phyloP scores from a whole-genome alignment of 2,113 vertebrate species.

The Psittacula cyanocephala region DNA sequence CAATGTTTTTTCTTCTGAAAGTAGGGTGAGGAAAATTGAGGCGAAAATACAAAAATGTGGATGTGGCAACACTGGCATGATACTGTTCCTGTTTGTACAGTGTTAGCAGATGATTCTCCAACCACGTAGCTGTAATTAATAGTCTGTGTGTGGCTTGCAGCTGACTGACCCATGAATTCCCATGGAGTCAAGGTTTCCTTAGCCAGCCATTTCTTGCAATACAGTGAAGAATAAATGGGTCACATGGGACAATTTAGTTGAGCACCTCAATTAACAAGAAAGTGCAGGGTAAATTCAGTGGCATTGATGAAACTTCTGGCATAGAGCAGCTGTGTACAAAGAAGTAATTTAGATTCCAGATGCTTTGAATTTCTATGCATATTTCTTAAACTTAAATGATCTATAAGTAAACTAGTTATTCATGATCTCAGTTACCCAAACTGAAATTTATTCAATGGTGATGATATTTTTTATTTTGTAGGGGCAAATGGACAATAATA shows the following conservation, averaged over 20 bases:
- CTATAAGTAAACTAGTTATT: neutral
- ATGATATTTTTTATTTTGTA: neutral
- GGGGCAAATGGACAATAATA: neutral
- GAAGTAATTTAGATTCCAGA: neutral
- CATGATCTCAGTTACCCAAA: neutral
- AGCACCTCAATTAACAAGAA: slow-evolving; percentile 17
- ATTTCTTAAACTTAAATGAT: neutral
- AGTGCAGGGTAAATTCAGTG: slow-evolving; percentile 13
- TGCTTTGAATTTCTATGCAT: neutral
- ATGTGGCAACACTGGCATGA: slow-evolving; percentile 20
- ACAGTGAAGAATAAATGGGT: neutral
- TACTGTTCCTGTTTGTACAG: neutral
- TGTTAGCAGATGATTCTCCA: slow-evolving; percentile 12
- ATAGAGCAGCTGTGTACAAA: neutral
- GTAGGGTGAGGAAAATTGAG: slow-evolving; percentile 9
- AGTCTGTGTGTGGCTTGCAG: slow-evolving; percentile 26
- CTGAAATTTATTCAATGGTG: neutral
- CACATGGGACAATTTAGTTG: neutral
- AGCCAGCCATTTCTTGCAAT: neutral
- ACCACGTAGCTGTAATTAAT: slow-evolving; percentile 24
- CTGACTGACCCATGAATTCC: neutral
- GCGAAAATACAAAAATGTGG: neutral
- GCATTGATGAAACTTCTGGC: slow-evolving; percentile 2
- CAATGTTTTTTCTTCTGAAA: neutral
- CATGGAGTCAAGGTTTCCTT: neutral